These are phyloP conservation scores for Haliclystus octoradiatus DNA, from an alignment of 30 jellyfish, hydroid and myxozoan species.

Conservation along the genomic window DNA sequence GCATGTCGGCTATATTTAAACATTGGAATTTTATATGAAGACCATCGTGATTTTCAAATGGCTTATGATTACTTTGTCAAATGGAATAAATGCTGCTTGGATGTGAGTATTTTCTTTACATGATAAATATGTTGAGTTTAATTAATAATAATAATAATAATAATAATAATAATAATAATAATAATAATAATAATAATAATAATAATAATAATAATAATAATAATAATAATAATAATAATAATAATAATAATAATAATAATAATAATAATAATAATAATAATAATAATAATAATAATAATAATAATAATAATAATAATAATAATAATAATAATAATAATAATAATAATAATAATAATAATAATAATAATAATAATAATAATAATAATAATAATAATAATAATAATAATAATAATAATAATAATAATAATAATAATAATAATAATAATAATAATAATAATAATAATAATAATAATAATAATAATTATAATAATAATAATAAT, in stretches of 20 bases:
- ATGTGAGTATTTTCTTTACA: constrained; percentile 33
- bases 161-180: background rate
- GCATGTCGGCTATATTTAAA: constrained; percentile 73
- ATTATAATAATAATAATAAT: background rate
- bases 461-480: background rate
- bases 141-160: background rate
- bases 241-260: background rate
- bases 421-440: background rate
- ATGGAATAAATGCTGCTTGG: constrained; percentile 59
- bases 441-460: background rate
- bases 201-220: background rate
- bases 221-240: background rate
- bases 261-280: background rate
- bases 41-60: constrained; percentile 43
- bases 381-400: background rate
- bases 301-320: background rate
- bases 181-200: background rate
- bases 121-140: too few species aligned
- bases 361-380: background rate
- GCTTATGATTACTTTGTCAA: constrained; percentile 81
- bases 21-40: constrained; percentile 90
- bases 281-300: background rate
- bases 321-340: background rate
- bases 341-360: background rate
- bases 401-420: background rate